Conservation (phyloP, 2,888 invertebrate genomes). For the Dryocosmus kuriphilus region DNA sequence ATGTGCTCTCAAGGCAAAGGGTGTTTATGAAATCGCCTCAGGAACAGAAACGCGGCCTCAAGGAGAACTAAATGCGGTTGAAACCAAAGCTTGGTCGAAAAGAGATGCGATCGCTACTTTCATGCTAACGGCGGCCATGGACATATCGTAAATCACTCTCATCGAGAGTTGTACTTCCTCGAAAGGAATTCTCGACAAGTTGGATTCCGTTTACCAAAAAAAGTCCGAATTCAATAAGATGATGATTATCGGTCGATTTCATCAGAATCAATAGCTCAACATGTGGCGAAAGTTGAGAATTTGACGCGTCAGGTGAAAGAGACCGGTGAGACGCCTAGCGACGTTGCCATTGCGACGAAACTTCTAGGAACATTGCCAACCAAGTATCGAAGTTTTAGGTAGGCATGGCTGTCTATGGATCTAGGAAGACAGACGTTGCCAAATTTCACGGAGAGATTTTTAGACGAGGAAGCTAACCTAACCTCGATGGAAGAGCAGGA, state of each 20-base stretch:
- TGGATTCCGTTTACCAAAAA: neutral
- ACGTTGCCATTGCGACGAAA: constrained; percentile 49
- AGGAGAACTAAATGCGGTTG: neutral
- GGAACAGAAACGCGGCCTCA: neutral
- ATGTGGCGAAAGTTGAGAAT: constrained; percentile 29
- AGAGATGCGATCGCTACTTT: constrained; percentile 45
- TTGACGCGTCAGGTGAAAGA: constrained; percentile 43
- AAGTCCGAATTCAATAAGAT: constrained; percentile 1
- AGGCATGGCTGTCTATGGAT: too few species aligned
- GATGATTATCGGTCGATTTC: too few species aligned
- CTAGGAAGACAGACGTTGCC: too few species aligned
- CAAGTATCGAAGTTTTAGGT: too few species aligned
- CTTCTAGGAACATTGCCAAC: constrained; percentile 44
- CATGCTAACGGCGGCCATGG: constrained; percentile 46
- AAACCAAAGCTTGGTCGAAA: neutral
- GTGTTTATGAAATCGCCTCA: too few species aligned
- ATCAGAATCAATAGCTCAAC: too few species aligned
- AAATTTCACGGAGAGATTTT: too few species aligned
- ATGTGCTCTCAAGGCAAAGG: too few species aligned
- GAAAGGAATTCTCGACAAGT: constrained; percentile 43
- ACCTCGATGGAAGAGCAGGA: too few species aligned
- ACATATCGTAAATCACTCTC: constrained; percentile 45
- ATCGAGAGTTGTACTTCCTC: constrained; percentile 45
- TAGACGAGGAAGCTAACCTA: too few species aligned
- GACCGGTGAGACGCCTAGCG: constrained; percentile 41